A percentile compares a stretch with the other conserved stretches of the same genome.
Conservation (phyloP, 2,888 invertebrate species). For the Cerastoderma edule region DNA sequence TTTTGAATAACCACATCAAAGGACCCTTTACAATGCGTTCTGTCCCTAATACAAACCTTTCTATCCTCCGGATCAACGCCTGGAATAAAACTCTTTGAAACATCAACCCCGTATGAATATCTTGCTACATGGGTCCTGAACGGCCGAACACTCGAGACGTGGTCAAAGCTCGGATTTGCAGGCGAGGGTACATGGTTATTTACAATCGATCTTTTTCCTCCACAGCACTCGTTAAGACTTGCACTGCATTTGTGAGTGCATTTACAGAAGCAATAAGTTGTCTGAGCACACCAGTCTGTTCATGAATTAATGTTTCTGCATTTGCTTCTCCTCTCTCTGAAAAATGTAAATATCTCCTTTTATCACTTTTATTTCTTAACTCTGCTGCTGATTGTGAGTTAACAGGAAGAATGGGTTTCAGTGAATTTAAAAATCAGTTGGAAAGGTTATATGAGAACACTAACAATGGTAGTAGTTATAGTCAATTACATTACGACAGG, state of each 20-base stretch:
- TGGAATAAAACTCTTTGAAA: background rate
- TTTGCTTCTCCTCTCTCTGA: too few relatives aligned
- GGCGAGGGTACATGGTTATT: background rate
- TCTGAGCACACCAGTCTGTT: background rate
- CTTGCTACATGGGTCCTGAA: background rate
- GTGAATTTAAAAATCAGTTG: too few relatives aligned
- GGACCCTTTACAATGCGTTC: background rate
- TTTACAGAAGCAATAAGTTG: background rate
- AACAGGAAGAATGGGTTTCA: too few relatives aligned
- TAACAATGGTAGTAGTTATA: too few relatives aligned
- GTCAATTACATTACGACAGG: too few relatives aligned
- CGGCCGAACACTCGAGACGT: background rate
- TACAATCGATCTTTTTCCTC: background rate
- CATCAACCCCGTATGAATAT: background rate
- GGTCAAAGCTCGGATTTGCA: background rate
- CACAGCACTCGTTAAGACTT: background rate
- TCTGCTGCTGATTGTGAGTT: too few relatives aligned
- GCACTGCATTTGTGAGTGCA: background rate
- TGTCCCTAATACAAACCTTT: background rate
- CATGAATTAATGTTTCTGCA: background rate
- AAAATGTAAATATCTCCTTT: too few relatives aligned
- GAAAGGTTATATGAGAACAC: too few relatives aligned
- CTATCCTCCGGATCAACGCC: background rate
- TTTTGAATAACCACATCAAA: background rate
- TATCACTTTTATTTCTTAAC: too few relatives aligned